Evolutionary conservation across 2,888 invertebrate genomes (phyloP).

Genomic region (Heliconius ethilla): DNA sequence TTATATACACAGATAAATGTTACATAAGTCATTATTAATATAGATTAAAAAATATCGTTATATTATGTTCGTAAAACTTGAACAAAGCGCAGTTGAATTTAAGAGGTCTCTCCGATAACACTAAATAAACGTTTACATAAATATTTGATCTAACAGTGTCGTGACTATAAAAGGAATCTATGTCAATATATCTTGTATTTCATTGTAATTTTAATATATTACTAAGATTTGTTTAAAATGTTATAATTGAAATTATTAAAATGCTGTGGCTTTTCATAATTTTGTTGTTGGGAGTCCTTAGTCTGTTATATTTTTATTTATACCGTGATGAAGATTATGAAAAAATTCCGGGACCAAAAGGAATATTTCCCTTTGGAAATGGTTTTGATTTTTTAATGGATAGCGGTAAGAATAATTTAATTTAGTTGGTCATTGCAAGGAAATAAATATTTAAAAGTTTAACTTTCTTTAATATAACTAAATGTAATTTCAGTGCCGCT

Average conservation of each 20-base stretch:
- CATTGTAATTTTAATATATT: not conserved
- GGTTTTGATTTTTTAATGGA: constrained; percentile 49
- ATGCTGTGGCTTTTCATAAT: constrained; percentile 17
- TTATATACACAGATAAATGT: not conserved
- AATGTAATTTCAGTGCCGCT: constrained; percentile 2
- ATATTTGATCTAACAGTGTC: not conserved
- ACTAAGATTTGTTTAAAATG: not conserved
- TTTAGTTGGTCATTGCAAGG: not conserved
- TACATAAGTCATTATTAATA: not conserved
- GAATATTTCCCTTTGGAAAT: constrained; percentile 46
- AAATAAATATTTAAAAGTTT: not conserved
- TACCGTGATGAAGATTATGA: constrained; percentile 48
- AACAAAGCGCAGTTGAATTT: constrained; percentile 3
- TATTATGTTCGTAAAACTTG: not conserved
- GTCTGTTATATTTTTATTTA: constrained; percentile 19
- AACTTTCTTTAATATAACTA: not conserved
- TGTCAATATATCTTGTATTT: not conserved
- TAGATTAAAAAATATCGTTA: constrained; percentile 12
- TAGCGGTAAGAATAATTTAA: constrained; percentile 43
- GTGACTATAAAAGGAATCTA: not conserved
- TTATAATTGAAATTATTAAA: not conserved
- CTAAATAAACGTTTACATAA: not conserved
- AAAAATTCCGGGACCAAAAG: constrained; percentile 48
- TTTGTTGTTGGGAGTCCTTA: not conserved
- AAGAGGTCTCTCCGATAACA: constrained; percentile 3